phyloP scores from a whole-genome alignment of 2,113 vertebrate species.

The Noctilio leporinus region DNA sequence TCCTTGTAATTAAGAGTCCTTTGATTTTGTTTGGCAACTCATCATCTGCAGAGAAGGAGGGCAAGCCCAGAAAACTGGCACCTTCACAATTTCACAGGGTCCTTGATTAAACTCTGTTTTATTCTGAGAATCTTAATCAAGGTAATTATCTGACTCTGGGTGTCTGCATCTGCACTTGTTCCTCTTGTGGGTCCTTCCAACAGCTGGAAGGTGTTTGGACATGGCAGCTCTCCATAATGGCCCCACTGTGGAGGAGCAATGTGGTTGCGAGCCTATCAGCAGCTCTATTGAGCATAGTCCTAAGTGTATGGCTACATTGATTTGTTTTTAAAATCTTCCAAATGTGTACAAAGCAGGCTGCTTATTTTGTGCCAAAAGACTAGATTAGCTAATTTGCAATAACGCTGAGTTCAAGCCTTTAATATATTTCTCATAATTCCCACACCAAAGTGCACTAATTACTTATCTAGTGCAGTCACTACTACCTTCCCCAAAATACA shows the following conservation, averaged over 20 bases:
- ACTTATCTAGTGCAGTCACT: not conserved
- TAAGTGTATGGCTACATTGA: slow-evolving; percentile 21
- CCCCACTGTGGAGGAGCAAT: not conserved
- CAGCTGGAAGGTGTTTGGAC: slow-evolving; percentile 40
- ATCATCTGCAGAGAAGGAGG: slow-evolving; percentile 29
- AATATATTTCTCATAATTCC: slow-evolving; percentile 45
- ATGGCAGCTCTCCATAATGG: slow-evolving; percentile 22
- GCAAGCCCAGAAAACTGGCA: slow-evolving; percentile 46
- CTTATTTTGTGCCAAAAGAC: slow-evolving; percentile 51
- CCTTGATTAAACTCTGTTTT: slow-evolving; percentile 54
- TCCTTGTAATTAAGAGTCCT: slow-evolving; percentile 48
- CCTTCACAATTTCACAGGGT: slow-evolving; percentile 41
- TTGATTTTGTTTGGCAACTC: slow-evolving; percentile 58
- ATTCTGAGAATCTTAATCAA: slow-evolving; percentile 65
- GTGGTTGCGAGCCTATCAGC: rapidly evolving
- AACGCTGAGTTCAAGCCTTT: slow-evolving; percentile 15
- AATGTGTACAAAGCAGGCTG: slow-evolving; percentile 38
- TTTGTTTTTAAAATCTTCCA: slow-evolving; percentile 66
- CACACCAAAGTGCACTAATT: slow-evolving; percentile 21
- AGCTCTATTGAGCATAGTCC: not conserved
- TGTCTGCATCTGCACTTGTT: not conserved
- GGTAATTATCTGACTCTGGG: slow-evolving; percentile 30
- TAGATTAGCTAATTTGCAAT: slow-evolving; percentile 58
- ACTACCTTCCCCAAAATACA: not conserved
- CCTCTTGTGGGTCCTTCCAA: not conserved